Conservation (phyloP, 2,113 vertebrate species). For the Trichechus manatus region DNA sequence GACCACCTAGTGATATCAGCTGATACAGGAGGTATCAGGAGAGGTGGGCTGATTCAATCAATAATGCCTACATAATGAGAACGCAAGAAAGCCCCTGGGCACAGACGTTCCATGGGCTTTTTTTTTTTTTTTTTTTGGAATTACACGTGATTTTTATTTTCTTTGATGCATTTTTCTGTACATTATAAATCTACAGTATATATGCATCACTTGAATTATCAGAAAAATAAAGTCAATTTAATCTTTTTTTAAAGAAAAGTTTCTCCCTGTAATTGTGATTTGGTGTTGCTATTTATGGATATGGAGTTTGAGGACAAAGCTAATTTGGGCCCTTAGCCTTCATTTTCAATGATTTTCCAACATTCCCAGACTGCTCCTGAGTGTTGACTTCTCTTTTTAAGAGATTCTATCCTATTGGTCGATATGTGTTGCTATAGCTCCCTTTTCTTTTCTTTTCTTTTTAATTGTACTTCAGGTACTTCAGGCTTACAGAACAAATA, state of each 20-base stretch:
- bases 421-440: not conserved
- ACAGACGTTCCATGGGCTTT: too few relatives aligned
- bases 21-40: too few relatives aligned
- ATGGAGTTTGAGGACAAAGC: not conserved
- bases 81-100: too few relatives aligned
- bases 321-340: not conserved
- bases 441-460: not conserved
- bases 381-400: not conserved
- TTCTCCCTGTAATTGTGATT: not conserved
- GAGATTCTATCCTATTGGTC: not conserved
- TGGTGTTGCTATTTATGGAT: not conserved
- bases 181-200: not conserved
- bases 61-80: too few relatives aligned
- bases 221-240: not conserved
- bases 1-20: too few relatives aligned
- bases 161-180: not conserved
- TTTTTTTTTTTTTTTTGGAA: not conserved
- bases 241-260: not conserved
- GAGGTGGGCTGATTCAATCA: too few relatives aligned
- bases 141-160: not conserved
- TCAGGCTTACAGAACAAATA: too few relatives aligned
- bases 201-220: not conserved
- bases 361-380: not conserved
- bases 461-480: too few relatives aligned
- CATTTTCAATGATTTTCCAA: not conserved